Conservation (phyloP, 2,113 vertebrate species). For the Melanocharis versteri region DNA sequence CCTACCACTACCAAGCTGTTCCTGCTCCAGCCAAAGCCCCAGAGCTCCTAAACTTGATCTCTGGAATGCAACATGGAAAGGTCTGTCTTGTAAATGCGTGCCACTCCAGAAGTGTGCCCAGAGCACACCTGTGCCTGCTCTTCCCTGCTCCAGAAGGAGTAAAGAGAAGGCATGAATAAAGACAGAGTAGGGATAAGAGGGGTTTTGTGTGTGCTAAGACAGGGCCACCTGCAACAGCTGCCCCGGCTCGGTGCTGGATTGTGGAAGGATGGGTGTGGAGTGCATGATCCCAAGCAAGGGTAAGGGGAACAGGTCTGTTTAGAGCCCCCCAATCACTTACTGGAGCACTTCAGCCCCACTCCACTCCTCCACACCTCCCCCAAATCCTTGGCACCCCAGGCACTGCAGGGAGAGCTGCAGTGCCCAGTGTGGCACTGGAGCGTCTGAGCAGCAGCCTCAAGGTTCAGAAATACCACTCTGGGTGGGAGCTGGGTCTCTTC, state of each 20-base stretch:
- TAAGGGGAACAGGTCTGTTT: fast-evolving
- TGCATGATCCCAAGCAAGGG: background rate
- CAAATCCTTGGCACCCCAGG: background rate
- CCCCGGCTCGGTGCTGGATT: fast-evolving
- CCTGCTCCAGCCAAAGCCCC: background rate
- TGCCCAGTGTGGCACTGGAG: background rate
- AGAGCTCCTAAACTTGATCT: background rate
- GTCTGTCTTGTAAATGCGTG: background rate
- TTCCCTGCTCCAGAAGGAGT: background rate
- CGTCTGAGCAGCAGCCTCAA: background rate
- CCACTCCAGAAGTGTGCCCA: background rate
- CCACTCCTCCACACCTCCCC: background rate
- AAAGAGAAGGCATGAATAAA: background rate
- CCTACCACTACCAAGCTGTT: background rate
- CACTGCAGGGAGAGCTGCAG: background rate
- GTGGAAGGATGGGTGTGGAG: background rate
- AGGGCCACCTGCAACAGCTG: background rate
- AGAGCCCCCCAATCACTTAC: background rate
- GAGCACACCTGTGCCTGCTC: background rate
- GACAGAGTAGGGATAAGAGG: background rate
- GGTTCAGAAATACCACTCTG: background rate
- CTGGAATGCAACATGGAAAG: fast-evolving
- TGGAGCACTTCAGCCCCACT: background rate
- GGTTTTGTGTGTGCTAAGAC: background rate
- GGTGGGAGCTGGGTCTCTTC: background rate